Percentiles rank a stretch among this genome's conserved stretches.
phyloP scores from a whole-genome alignment of 2,888 invertebrate genomes.

The Zeuzera pyrina region DNA sequence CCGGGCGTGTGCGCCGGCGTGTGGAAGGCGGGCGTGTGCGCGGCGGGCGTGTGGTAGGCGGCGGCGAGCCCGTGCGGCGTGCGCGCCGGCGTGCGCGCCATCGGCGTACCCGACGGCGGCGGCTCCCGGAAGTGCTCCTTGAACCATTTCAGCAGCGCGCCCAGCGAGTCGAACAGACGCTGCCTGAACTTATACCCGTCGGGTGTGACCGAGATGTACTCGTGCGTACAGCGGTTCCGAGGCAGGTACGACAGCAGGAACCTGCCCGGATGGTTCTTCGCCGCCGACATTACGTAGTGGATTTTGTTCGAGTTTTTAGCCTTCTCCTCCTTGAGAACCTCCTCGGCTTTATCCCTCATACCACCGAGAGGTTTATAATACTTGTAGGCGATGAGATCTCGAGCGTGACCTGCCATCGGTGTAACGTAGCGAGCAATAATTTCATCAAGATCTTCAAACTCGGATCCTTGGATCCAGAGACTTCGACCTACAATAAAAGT shows the following conservation, averaged over 20 bases:
- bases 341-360: slow-evolving; percentile 89
- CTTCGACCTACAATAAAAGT: slow-evolving; percentile 49
- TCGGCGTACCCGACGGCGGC: slow-evolving; percentile 79
- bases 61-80: slow-evolving; percentile 76
- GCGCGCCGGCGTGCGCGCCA: slow-evolving; percentile 80
- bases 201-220: slow-evolving; percentile 92
- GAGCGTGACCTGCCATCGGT: slow-evolving; percentile 95
- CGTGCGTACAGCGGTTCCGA: slow-evolving; percentile 87
- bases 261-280: slow-evolving; percentile 91
- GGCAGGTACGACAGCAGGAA: slow-evolving; percentile 96
- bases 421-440: slow-evolving; percentile 97
- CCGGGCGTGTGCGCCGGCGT: slow-evolving; percentile 79
- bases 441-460: slow-evolving; percentile 99
- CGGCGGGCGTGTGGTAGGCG: slow-evolving; percentile 72
- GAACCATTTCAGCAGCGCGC: slow-evolving; percentile 91
- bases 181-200: slow-evolving; percentile 94
- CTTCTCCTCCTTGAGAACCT: slow-evolving; percentile 90
- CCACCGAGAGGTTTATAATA: slow-evolving; percentile 89
- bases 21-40: slow-evolving; percentile 75
- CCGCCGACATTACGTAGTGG: slow-evolving; percentile 89
- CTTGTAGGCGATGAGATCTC: slow-evolving; percentile 93
- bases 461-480: slow-evolving; percentile 91
- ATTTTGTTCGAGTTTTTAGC: slow-evolving; percentile 89
- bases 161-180: slow-evolving; percentile 88
- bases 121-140: slow-evolving; percentile 98